Evolutionary conservation across 2,888 invertebrate species (phyloP), one percentile per base, ranked within the genome.

Genomic region (Andrena trimmerana): DNA sequence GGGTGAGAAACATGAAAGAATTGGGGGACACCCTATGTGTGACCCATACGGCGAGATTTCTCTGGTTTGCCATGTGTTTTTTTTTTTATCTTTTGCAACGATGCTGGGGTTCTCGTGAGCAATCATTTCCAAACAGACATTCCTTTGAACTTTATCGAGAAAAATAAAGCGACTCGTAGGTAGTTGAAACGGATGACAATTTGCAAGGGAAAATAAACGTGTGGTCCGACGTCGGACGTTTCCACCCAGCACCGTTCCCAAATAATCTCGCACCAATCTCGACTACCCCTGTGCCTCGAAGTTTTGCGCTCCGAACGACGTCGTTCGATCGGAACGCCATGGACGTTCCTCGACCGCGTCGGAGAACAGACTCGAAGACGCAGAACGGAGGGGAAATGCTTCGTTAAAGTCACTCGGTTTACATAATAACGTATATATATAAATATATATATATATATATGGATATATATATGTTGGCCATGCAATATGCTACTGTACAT

Each of bases 311-410:
- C 52, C 42, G 68, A 42, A 62, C 57, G 63, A 59, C 60, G 48
- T 50, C 60, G 24, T 63, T 29, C 63, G 67, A 50, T 52, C 31
- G 54, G 67, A 68, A 62, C 78, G 50, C 29, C 74, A 54, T 74
- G 24, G 33, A 50, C 68, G 65, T 77, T 69, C 63, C 65, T 52
- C 60, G 72, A 73, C 24, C 68, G 65, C 50, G 52, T 57, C 60
- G 69, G 66, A 65, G 78, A 81, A 86, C 84, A 86, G 89, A 91
- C 91, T 84, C 92, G 91, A 91, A 92, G 91, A 91, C 91, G 91
- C 91, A 88, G 86, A 89, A 90, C 78, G 59, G 74, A 81, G 89
- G 90, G 89, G 90, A 87, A 89, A 85, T 52, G 79, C 60, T 83
- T 85, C 67, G 83, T 81, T 85, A 82, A 69, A 71, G 71, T 82